These are phyloP conservation scores for Lophura nycthemera DNA, from an alignment of 2,113 vertebrate genomes.

Conservation along the genomic window DNA sequence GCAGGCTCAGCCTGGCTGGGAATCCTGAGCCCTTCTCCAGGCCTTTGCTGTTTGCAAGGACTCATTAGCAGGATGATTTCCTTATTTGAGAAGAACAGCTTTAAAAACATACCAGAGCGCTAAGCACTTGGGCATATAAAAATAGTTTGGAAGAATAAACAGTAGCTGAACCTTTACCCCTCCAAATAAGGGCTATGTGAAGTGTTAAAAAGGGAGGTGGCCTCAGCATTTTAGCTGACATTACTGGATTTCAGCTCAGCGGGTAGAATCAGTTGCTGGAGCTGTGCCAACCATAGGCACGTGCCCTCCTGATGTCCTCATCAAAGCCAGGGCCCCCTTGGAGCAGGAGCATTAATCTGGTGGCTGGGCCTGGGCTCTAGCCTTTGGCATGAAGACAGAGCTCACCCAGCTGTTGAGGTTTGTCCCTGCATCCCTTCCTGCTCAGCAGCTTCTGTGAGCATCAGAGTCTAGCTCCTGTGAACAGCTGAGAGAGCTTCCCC, in stretches of 20 bases:
- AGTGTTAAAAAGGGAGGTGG: neutral
- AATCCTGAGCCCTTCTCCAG: neutral
- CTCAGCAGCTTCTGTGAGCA: neutral
- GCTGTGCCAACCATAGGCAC: neutral
- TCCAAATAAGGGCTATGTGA: neutral
- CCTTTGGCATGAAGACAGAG: neutral
- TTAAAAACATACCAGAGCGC: conserved; percentile 50
- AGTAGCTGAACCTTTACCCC: neutral
- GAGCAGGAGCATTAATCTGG: neutral
- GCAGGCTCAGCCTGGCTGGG: neutral
- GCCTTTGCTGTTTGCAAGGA: neutral
- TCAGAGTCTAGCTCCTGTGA: neutral
- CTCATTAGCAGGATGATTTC: neutral
- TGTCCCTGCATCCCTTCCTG: neutral
- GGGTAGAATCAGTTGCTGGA: neutral
- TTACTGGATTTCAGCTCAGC: neutral
- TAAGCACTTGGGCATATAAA: conserved; percentile 18
- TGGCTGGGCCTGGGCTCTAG: neutral
- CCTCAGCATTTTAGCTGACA: neutral
- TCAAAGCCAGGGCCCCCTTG: neutral
- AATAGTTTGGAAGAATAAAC: conserved; percentile 50
- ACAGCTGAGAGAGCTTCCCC: neutral
- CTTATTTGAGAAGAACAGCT: conserved; percentile 58
- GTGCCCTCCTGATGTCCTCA: neutral
- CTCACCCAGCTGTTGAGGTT: neutral